A percentile compares a stretch with the other conserved stretches of the same genome.
Evolutionary conservation across 2,888 invertebrate species (phyloP).

Genomic region (Tribolium freemani): DNA sequence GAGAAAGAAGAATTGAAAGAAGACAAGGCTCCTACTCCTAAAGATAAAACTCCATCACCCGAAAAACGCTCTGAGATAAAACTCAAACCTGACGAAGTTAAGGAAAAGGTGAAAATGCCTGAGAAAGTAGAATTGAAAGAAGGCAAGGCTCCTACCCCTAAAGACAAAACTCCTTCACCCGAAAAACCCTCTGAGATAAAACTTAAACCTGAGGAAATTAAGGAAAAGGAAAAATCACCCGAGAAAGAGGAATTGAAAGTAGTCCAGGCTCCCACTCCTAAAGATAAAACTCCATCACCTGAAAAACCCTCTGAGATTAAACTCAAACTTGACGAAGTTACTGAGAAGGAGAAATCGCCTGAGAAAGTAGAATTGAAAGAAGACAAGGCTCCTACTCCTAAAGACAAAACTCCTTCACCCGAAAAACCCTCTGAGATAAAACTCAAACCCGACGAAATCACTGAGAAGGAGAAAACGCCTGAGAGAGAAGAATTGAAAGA

Average conservation of each 20-base stretch:
- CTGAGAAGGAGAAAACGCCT: not conserved
- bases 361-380: not conserved
- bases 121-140: not conserved
- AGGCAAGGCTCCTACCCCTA: not conserved
- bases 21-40: not conserved
- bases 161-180: too few relatives aligned
- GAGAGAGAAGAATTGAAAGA: constrained; percentile 4
- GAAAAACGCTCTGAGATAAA: constrained; percentile 15
- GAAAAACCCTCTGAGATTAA: not conserved
- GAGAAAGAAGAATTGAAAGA: not conserved
- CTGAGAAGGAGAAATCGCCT: constrained; percentile 5
- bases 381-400: not conserved
- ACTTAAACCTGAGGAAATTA: too few relatives aligned
- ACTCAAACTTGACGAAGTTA: not conserved
- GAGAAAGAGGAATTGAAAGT: too few relatives aligned
- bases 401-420: not conserved
- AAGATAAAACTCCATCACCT: not conserved
- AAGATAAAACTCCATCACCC: constrained; percentile 17
- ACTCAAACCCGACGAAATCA: not conserved
- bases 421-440: not conserved
- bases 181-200: too few relatives aligned
- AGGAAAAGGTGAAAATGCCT: not conserved
- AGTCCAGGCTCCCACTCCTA: not conserved
- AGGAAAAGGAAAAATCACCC: too few relatives aligned
- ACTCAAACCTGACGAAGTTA: not conserved